A percentile compares a stretch with the other conserved stretches of the same genome.
phyloP scores from a whole-genome alignment of 2,888 invertebrate genomes.

The Synanthedon vespiformis region DNA sequence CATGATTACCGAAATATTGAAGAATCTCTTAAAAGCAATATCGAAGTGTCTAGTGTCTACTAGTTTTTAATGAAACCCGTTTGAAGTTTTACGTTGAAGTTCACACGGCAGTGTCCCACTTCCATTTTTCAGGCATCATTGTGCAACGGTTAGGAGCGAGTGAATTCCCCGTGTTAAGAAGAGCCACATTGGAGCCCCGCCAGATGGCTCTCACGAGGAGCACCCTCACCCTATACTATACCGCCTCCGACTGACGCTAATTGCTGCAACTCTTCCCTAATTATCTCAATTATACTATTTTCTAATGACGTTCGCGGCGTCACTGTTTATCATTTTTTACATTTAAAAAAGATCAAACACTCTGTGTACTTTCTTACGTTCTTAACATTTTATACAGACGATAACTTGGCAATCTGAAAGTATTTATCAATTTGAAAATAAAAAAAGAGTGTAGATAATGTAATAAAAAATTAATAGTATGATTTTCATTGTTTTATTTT shows the following conservation, averaged over 20 bases:
- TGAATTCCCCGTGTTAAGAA: conserved; percentile 41
- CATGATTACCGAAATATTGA: too few relatives aligned
- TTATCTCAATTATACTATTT: conserved; percentile 41
- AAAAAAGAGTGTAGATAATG: too few relatives aligned
- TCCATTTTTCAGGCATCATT: conserved; percentile 13
- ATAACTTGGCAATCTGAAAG: too few relatives aligned
- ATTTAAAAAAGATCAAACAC: too few relatives aligned
- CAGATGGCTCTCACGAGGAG: conserved; percentile 56
- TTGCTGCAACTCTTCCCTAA: conserved; percentile 62
- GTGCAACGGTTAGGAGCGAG: conserved; percentile 34
- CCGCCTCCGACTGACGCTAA: conserved; percentile 50
- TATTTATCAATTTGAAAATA: too few relatives aligned
- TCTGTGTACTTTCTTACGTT: too few relatives aligned
- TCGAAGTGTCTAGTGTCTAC: conserved; percentile 4
- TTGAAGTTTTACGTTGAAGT: background rate
- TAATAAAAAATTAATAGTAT: too few relatives aligned
- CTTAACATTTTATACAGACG: too few relatives aligned
- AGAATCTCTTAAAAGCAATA: background rate
- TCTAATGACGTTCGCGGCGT: conserved; percentile 27
- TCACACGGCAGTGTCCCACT: background rate
- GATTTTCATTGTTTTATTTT: too few relatives aligned
- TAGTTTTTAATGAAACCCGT: conserved; percentile 17
- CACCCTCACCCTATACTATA: conserved; percentile 45
- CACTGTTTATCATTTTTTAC: conserved; percentile 7
- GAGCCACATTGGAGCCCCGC: conserved; percentile 53